Conservation (phyloP, 2,797 vertebrate species). For the Helostoma temminkii region DNA sequence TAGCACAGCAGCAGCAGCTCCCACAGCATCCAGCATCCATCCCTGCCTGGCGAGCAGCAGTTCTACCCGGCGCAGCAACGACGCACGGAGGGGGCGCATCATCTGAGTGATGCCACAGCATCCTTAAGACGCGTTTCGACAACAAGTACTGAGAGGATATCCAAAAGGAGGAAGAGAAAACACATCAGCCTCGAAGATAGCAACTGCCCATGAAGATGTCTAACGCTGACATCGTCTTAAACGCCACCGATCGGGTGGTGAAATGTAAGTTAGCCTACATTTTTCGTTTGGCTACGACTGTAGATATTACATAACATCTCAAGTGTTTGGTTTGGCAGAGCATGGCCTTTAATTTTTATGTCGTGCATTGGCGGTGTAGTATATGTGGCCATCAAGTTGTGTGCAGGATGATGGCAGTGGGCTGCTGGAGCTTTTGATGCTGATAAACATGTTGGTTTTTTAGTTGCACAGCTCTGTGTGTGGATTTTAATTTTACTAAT, state of each 20-base stretch:
- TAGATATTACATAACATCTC: slow-evolving; percentile 65
- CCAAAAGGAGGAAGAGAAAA: slow-evolving; percentile 56
- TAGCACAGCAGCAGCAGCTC: slow-evolving; percentile 70
- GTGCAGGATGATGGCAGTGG: slow-evolving; percentile 53
- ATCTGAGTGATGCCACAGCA: slow-evolving; percentile 86
- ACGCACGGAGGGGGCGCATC: slow-evolving; percentile 80
- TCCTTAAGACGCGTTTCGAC: slow-evolving; percentile 79
- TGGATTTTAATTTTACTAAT: slow-evolving; percentile 17
- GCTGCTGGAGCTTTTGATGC: slow-evolving; percentile 73
- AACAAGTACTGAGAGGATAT: slow-evolving; percentile 61
- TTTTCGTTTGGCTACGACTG: slow-evolving; percentile 22
- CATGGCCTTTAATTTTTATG: slow-evolving; percentile 44
- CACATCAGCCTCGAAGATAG: slow-evolving; percentile 74
- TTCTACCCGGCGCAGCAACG: slow-evolving; percentile 78
- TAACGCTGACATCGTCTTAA: slow-evolving; percentile 88
- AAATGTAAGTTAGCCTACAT: slow-evolving; percentile 84
- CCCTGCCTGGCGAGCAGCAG: slow-evolving; percentile 78
- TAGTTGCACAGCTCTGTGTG: slow-evolving; percentile 44
- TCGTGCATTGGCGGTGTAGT: slow-evolving; percentile 40
- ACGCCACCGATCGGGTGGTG: slow-evolving; percentile 87
- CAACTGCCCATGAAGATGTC: slow-evolving; percentile 89
- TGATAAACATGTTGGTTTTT: slow-evolving; percentile 74
- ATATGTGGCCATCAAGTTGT: slow-evolving; percentile 60
- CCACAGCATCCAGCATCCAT: slow-evolving; percentile 77
- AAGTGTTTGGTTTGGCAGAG: slow-evolving; percentile 24